These are phyloP conservation scores for Chrysemys picta DNA, from an alignment of 2,113 vertebrate species.

Conservation along the genomic window DNA sequence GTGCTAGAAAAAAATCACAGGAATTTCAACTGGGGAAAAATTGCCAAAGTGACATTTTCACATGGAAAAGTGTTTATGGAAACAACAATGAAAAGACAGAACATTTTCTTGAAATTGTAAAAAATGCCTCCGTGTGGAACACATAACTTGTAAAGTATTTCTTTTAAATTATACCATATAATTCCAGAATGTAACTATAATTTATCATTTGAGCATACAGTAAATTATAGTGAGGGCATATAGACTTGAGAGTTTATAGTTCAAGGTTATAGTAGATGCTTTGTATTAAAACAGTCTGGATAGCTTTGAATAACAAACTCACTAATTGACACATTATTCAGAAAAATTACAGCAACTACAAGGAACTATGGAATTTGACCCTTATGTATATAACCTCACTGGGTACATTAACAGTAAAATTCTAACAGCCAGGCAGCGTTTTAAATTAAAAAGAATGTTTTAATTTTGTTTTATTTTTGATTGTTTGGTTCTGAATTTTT, in stretches of 20 bases:
- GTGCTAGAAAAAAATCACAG: not conserved
- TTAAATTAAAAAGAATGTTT: conserved; percentile 40
- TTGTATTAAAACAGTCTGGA: not conserved
- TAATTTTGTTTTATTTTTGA: not conserved
- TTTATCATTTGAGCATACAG: not conserved
- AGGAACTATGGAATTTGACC: conserved; percentile 1
- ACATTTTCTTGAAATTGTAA: not conserved
- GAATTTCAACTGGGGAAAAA: not conserved
- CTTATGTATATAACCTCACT: not conserved
- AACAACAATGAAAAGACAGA: not conserved
- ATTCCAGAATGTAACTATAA: conserved; percentile 12
- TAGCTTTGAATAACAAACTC: conserved; percentile 17
- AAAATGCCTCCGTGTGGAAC: not conserved
- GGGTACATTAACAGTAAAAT: conserved; percentile 33
- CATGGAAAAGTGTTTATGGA: not conserved
- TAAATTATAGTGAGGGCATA: not conserved
- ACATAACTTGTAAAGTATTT: not conserved
- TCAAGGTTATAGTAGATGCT: not conserved
- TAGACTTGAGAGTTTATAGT: not conserved
- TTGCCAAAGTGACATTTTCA: not conserved
- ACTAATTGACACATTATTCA: not conserved
- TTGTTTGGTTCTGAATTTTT: conserved; percentile 1
- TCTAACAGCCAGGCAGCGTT: not conserved
- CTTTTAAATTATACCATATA: not conserved
- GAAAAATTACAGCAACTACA: conserved; percentile 14